Conservation (phyloP, 2,797 vertebrate genomes). For the Steatocranus sp. region DNA sequence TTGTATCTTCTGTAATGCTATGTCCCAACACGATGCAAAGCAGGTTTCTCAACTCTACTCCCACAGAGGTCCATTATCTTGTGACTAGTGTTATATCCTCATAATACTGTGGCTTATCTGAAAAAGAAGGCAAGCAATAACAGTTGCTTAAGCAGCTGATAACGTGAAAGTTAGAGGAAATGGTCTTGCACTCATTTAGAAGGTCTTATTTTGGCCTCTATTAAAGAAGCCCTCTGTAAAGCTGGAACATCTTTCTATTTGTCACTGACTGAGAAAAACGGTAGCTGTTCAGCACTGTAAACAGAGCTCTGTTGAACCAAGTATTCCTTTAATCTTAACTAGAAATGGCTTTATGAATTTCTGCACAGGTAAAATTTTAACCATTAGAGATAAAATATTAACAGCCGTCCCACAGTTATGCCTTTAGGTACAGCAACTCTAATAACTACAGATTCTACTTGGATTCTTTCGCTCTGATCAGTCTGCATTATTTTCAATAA, state of each 20-base stretch:
- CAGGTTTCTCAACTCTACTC: neutral
- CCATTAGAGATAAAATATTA: neutral
- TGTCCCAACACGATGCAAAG: neutral
- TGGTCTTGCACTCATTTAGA: neutral
- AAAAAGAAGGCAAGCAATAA: neutral
- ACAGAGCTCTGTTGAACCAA: neutral
- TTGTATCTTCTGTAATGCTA: neutral
- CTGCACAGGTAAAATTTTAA: neutral
- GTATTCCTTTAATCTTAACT: neutral
- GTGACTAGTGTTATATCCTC: neutral
- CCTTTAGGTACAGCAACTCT: fast-evolving
- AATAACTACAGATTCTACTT: neutral
- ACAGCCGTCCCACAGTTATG: neutral
- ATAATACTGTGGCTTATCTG: neutral
- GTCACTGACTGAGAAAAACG: neutral
- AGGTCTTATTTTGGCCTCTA: neutral
- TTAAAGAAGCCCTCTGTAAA: neutral
- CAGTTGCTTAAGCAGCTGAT: neutral
- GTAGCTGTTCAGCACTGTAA: neutral
- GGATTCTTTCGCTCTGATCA: neutral
- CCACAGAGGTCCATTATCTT: neutral
- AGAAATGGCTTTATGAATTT: neutral
- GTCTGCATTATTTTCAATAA: neutral
- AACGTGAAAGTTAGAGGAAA: neutral
- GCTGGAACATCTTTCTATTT: neutral